Percentiles rank a stretch among this genome's conserved stretches.
Evolutionary conservation across 2,113 vertebrate genomes (phyloP).

Genomic region (Paratilapia polleni): DNA sequence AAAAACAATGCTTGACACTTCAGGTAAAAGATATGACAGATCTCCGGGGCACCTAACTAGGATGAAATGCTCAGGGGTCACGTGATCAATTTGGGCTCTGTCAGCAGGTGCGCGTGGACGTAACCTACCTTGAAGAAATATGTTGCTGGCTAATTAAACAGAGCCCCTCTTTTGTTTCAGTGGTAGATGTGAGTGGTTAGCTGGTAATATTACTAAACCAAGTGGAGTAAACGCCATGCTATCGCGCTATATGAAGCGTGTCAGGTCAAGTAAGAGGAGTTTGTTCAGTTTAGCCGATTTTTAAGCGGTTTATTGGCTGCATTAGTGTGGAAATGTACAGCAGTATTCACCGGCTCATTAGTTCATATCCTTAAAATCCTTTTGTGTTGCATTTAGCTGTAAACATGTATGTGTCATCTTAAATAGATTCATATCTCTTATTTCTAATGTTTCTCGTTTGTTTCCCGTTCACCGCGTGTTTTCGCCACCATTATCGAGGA

Average conservation of each 20-base stretch:
- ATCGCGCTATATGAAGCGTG: conserved; percentile 69
- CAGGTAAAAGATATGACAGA: background rate
- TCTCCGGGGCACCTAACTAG: background rate
- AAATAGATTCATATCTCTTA: background rate
- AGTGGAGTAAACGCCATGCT: conserved; percentile 48
- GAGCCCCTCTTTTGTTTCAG: fast-evolving
- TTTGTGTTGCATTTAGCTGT: background rate
- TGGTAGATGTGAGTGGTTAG: background rate
- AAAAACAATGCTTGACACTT: background rate
- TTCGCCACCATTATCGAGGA: background rate
- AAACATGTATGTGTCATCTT: background rate
- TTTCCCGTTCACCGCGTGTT: background rate
- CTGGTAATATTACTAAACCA: background rate
- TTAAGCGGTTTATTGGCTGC: background rate
- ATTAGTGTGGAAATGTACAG: background rate
- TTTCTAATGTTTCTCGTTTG: no score
- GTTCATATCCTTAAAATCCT: background rate
- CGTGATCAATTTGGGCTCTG: background rate
- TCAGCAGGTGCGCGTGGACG: conserved; percentile 32
- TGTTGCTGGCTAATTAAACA: background rate
- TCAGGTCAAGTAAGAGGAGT: conserved; percentile 69
- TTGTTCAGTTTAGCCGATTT: background rate
- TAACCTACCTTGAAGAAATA: background rate
- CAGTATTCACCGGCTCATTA: background rate
- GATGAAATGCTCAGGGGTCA: background rate